A percentile compares a stretch with the other conserved stretches of the same genome.
phyloP scores from a whole-genome alignment of 2,888 invertebrate species.

The Pteria penguin region DNA sequence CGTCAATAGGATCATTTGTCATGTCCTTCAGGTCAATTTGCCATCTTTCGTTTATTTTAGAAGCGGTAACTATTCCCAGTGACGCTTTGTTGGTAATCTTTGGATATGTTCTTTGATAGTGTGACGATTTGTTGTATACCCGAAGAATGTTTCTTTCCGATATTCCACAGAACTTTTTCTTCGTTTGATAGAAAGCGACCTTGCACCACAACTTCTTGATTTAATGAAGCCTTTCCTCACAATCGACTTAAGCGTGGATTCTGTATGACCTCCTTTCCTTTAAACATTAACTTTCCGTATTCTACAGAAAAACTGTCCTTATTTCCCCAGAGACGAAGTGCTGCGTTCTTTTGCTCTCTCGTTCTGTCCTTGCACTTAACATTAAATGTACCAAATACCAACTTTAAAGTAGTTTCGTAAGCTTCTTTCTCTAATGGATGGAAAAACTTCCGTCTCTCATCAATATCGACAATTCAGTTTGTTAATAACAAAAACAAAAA shows the following conservation, averaged over 20 bases:
- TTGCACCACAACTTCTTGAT: conserved; percentile 1
- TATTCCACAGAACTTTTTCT: background rate
- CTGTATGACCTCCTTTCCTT: conserved; percentile 4
- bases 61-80: background rate
- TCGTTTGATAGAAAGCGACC: background rate
- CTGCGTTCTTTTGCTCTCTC: background rate
- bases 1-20: background rate
- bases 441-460: too few relatives aligned
- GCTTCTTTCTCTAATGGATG: too few relatives aligned
- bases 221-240: background rate
- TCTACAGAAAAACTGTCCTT: conserved; percentile 1
- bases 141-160: background rate
- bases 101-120: background rate
- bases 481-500: too few relatives aligned
- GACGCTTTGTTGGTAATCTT: background rate
- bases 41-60: background rate
- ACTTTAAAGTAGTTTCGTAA: too few relatives aligned
- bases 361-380: background rate
- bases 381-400: too few relatives aligned
- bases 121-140: background rate
- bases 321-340: background rate
- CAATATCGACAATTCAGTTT: too few relatives aligned
- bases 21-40: conserved; percentile 7
- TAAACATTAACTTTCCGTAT: background rate
- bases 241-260: background rate